These are phyloP conservation scores for Ceratina japonica DNA, from an alignment of 1,140 invertebrate species.

Conservation along the genomic window DNA sequence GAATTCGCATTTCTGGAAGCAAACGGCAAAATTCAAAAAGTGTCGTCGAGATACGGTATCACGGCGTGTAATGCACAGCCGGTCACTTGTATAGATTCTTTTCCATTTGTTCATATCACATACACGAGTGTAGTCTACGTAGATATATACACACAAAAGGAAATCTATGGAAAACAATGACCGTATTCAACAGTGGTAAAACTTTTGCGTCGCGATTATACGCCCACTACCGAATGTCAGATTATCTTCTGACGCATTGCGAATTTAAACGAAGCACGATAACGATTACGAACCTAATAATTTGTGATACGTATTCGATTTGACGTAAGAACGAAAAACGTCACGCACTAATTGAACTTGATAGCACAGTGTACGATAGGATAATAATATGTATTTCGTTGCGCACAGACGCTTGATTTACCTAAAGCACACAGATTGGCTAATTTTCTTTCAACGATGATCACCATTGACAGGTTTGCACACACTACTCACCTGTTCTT, in stretches of 20 bases:
- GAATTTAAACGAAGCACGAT: constrained; percentile 7
- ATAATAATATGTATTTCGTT: neutral
- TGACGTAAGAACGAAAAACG: constrained; percentile 4
- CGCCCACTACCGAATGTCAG: constrained; percentile 27
- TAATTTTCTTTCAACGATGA: neutral
- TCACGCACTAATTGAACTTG: constrained; percentile 27
- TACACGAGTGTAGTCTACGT: constrained; percentile 23
- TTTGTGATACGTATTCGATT: neutral
- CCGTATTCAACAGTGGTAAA: neutral
- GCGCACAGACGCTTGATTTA: neutral
- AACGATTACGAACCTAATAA: constrained; percentile 12
- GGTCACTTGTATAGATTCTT: constrained; percentile 57
- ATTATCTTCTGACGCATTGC: neutral
- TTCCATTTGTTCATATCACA: constrained; percentile 23
- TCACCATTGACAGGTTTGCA: constrained; percentile 29
- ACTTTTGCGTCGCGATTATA: constrained; percentile 15
- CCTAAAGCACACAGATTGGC: neutral
- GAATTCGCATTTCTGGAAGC: constrained; percentile 74
- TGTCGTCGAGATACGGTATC: constrained; percentile 7
- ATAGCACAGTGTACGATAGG: neutral
- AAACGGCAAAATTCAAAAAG: constrained; percentile 24
- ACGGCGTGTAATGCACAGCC: constrained; percentile 48
- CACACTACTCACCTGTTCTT: constrained; percentile 70
- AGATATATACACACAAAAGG: constrained; percentile 8
- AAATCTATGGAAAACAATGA: neutral